Evolutionary conservation across 2,888 invertebrate genomes (phyloP), one percentile per base, ranked within the genome.

Genomic region (Brachyopa scutellaris): DNA sequence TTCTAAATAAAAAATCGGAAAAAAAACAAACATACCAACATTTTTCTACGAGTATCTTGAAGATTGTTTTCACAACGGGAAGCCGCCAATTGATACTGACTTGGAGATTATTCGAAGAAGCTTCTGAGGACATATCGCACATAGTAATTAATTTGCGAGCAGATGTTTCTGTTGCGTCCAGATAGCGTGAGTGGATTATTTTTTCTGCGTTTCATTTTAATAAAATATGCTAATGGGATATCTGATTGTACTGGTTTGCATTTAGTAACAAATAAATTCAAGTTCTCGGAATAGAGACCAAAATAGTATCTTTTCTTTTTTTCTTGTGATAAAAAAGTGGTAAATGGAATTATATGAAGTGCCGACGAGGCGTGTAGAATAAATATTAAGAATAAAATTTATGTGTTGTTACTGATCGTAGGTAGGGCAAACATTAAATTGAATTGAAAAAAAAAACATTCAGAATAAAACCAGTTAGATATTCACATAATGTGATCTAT

Each of bases 81-180:
- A 64, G 19, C 57, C n/a, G 17, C 15, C 1, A 40, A 15, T 1
- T 40, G 19, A 36, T 13, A 23, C 8, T 36, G 40, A 40, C 29
- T 51, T 17, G 51, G 9, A 31, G 40, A 53, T 31, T 21, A 55
- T 31, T 45, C 45, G 42, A 67, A 67, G 53, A 42, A 66, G 53
- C 64, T 66, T 66, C 31, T 40, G 53, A 40, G 15, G 21, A 40
- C 66, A 51, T 51, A 53, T 11, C 64, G 19, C 26, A 38, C 26
- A 49, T 51, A 19, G 36, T 29, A 49, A 38, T 49, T 51, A 51
- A 64, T 51, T 29, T 51, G n/a, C 53, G n/a, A 21, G n/a, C 45
- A 36, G 36, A 23, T 40, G 23, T 1, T 11, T 59, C 15, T n/a
- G 51, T n/a, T n/a, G 13, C 51, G 49, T 49, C 26, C 49, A 49